Percentiles rank a stretch among this genome's conserved stretches.
These are phyloP conservation scores for Arothron firmamentum DNA, from an alignment of 2,113 vertebrate species.

Conservation along the genomic window DNA sequence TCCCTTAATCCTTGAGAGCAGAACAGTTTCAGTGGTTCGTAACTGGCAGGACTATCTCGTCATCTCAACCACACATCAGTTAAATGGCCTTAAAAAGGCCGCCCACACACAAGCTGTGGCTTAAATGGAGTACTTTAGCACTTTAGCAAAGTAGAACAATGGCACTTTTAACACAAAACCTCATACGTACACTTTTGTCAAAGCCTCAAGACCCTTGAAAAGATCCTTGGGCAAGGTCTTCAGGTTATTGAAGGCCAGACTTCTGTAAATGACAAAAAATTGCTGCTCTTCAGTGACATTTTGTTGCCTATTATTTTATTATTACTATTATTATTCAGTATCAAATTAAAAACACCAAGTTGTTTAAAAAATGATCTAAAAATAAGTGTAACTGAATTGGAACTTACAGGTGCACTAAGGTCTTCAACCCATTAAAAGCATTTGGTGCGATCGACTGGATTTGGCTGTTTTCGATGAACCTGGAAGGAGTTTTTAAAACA, in stretches of 20 bases:
- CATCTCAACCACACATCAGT: slow-evolving; percentile 44
- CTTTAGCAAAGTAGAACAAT: slow-evolving; percentile 21
- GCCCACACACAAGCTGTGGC: slow-evolving; percentile 53
- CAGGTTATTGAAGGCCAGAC: slow-evolving; percentile 96
- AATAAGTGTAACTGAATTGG: slow-evolving; percentile 14
- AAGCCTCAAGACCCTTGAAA: slow-evolving; percentile 95
- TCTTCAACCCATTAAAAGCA: slow-evolving; percentile 94
- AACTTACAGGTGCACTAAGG: slow-evolving; percentile 96
- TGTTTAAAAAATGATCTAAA: too few relatives aligned
- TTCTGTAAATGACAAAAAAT: slow-evolving; percentile 74
- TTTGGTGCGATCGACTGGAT: slow-evolving; percentile 92
- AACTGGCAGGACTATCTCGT: slow-evolving; percentile 23
- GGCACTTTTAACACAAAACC: background rate
- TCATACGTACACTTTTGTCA: slow-evolving; percentile 94
- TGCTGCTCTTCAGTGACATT: background rate
- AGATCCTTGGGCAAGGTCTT: slow-evolving; percentile 95
- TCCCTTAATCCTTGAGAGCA: background rate
- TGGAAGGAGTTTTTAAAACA: slow-evolving; percentile 64
- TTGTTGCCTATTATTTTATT: background rate
- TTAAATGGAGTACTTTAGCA: slow-evolving; percentile 47
- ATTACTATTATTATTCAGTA: too few relatives aligned
- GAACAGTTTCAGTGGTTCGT: slow-evolving; percentile 30
- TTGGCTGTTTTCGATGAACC: slow-evolving; percentile 99
- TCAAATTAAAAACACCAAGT: background rate
- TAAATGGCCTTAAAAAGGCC: slow-evolving; percentile 58